Evolutionary conservation across 2,113 vertebrate species (phyloP).

Genomic region (Thryonomys swinderianus): DNA sequence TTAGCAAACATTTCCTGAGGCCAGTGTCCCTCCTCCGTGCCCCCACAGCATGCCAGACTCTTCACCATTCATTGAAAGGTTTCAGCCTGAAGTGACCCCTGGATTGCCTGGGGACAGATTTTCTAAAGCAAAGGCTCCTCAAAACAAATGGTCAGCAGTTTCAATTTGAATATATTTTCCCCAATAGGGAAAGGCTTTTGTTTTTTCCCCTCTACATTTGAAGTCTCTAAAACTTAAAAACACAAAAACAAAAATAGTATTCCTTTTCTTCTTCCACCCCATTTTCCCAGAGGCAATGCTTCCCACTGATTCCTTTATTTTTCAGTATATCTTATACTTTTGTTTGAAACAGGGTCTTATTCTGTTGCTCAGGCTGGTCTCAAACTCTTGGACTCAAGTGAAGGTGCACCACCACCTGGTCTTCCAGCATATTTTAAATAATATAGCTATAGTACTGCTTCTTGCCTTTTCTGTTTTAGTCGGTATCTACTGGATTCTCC

Average conservation of each 20-base stretch:
- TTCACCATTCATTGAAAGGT: background rate
- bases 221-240: background rate
- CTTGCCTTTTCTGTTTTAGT: background rate
- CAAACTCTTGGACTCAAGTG: background rate
- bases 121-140: background rate
- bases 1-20: background rate
- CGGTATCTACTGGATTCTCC: background rate
- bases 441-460: background rate
- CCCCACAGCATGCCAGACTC: background rate
- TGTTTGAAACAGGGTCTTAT: background rate
- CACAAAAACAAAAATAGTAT: background rate
- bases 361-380: background rate
- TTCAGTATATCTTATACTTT: background rate
- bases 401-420: too few relatives aligned
- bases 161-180: background rate
- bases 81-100: background rate
- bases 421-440: background rate
- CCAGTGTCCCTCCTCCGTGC: background rate
- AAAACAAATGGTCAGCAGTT: constrained; percentile 2
- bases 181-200: background rate
- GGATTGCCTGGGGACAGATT: background rate
- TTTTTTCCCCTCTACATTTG: background rate
- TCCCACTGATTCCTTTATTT: constrained; percentile 10
- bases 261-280: background rate
- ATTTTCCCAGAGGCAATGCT: background rate